phyloP scores from a whole-genome alignment of 2,113 vertebrate species.

The Pardalotus punctatus region DNA sequence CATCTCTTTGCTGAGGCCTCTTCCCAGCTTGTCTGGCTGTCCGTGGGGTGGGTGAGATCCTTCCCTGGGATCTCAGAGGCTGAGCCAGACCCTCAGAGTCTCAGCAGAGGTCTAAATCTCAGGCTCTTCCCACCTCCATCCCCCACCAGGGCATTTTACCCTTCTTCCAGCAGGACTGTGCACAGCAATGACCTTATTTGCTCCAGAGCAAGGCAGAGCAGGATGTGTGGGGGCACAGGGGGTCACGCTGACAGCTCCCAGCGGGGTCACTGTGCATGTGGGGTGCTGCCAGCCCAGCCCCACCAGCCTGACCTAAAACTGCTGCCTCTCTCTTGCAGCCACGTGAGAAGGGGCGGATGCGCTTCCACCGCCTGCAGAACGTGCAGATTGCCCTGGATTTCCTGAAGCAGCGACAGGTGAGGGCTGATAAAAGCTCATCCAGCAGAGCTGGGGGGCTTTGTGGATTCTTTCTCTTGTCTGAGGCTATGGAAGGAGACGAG shows the following conservation, averaged over 20 bases:
- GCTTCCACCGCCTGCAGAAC: slow-evolving; percentile 83
- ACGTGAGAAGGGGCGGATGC: slow-evolving; percentile 82
- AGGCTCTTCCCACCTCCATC: neutral
- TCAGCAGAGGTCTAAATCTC: neutral
- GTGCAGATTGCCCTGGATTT: slow-evolving; percentile 85
- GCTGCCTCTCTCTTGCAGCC: slow-evolving; percentile 68
- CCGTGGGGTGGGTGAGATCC: neutral
- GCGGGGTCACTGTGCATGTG: neutral
- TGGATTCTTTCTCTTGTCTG: neutral
- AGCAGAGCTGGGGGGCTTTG: neutral
- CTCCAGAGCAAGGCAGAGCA: neutral
- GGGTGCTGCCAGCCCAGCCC: neutral
- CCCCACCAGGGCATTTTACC: neutral
- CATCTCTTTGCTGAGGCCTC: neutral
- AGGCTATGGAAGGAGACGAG: fast-evolving
- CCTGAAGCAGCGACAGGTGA: slow-evolving; percentile 82
- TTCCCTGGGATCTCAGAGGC: neutral
- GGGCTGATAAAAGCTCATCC: neutral
- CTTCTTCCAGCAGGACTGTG: neutral
- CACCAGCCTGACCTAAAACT: neutral
- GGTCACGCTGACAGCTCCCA: neutral
- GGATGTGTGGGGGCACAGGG: neutral
- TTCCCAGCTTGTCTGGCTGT: neutral
- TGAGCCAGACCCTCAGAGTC: neutral
- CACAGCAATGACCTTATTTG: fast-evolving